Base-by-base conservation (phyloP, 2,888 invertebrate genomes). In the Nephrocerus scutellatus region DNA sequence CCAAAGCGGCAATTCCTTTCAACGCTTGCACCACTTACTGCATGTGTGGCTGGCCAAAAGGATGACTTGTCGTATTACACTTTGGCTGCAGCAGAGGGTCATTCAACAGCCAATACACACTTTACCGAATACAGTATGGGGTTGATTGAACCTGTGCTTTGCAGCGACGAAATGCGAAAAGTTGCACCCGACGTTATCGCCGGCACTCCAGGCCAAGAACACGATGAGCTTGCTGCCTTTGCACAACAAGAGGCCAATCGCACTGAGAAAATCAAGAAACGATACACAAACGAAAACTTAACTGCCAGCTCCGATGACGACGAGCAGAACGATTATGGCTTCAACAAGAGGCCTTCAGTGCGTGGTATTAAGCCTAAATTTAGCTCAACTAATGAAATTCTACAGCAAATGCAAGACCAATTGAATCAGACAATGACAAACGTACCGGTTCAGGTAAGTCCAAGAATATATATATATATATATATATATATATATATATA, bases 241-340 rank as follows among this genome's bases (percentile, higher is more conserved):
- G 89, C 88, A 0, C 82, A 87, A 50, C 88, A 88, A 44, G 84
- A 87, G 48, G 84, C 84, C 0, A 79, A 82, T 4, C 73, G 90
- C 25, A 88, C 85, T 5, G 90, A 90, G 57, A 73, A 88, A 46
- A 75, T 90, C 12, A 80, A 85, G 51, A 83, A 86, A 59, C 79
- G 88, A 38, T 75, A 74, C 60, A 73, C 74, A 25, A 76, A 75
- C 48, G 77, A 79, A 50, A 48, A 52, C 33, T 59, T 61, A 15
- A 60, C 59, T 48, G 59, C 53, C 21, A 65, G 61, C 50, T 66
- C 66, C 24, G 68, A 78, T 42, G 85, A 84, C 34, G 82, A 84
- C 42, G 87, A 88, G 51, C 84, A 87, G 52, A 88, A 89, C 52
- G 89, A 90, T 59, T 89, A 90, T 54, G 90, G 90, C 1, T 90